Conservation (phyloP, 2,113 vertebrate species). For the Crotophaga sulcirostris region DNA sequence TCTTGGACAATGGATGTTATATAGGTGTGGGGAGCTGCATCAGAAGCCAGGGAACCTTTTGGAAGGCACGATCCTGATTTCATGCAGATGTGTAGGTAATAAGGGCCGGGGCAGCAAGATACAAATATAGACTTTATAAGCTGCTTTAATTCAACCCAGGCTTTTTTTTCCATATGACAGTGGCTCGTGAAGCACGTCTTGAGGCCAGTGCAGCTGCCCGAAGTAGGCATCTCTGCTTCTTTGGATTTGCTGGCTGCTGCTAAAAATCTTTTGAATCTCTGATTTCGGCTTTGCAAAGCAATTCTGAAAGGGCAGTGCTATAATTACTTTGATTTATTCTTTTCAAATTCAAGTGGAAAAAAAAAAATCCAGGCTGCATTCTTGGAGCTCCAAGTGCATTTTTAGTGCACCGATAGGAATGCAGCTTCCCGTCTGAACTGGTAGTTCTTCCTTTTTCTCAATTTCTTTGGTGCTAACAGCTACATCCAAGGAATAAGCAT, state of each 20-base stretch:
- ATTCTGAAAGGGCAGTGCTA: constrained; percentile 40
- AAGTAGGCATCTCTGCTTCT: constrained; percentile 55
- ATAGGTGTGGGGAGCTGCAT: not conserved
- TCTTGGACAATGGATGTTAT: not conserved
- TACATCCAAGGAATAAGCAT: not conserved
- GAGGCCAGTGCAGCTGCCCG: constrained; percentile 42
- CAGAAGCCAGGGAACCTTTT: not conserved
- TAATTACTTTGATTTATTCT: constrained; percentile 62
- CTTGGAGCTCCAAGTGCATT: constrained; percentile 1
- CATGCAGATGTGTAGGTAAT: constrained; percentile 46
- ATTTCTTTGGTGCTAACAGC: not conserved
- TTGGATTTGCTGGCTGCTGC: constrained; percentile 58
- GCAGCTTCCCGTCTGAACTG: not conserved
- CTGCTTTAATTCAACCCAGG: constrained; percentile 56
- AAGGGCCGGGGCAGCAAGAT: not conserved
- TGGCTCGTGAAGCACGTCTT: constrained; percentile 41
- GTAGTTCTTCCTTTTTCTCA: not conserved
- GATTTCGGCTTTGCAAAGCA: constrained; percentile 66
- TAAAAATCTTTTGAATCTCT: constrained; percentile 56
- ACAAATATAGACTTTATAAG: constrained; percentile 40
- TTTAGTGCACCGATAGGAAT: not conserved
- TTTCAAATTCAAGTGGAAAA: constrained; percentile 56
- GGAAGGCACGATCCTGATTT: constrained; percentile 54
- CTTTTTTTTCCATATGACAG: constrained; percentile 36
- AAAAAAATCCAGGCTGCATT: constrained; percentile 19